Conservation (phyloP, 2,888 invertebrate genomes). For the Vesta saturnalis region DNA sequence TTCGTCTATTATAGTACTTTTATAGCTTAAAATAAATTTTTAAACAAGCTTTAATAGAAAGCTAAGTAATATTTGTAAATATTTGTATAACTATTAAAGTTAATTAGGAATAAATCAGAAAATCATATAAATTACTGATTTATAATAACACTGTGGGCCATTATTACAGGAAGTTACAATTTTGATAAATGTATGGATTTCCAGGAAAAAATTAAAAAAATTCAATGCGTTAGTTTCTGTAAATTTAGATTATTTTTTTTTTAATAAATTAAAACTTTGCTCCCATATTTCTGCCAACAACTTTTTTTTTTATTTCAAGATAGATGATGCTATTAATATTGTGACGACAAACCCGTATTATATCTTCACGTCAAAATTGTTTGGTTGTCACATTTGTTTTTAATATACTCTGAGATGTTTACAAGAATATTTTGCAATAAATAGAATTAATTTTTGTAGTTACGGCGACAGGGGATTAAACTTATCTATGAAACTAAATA, state of each 20-base stretch:
- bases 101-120: too few species aligned
- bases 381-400: conserved; percentile 12
- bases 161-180: not conserved
- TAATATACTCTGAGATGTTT: conserved; percentile 7
- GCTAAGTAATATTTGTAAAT: not conserved
- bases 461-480: not conserved
- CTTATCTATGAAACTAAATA: too few species aligned
- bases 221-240: not conserved
- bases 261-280: conserved; percentile 8
- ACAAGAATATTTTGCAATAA: conserved; percentile 5
- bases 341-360: conserved; percentile 3
- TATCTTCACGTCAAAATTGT: conserved; percentile 11
- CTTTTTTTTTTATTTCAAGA: conserved; percentile 4
- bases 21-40: not conserved
- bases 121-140: too few species aligned
- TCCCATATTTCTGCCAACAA: not conserved
- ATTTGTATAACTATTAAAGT: too few species aligned
- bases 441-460: not conserved
- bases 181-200: conserved; percentile 6
- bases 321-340: conserved; percentile 13
- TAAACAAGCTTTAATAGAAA: not conserved
- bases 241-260: conserved; percentile 6
- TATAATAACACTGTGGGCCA: not conserved
- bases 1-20: not conserved
- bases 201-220: not conserved